Evolutionary conservation across 1,140 invertebrate genomes (phyloP), one percentile per base, ranked within the genome.

Genomic region (Helicorthomorpha holstii): DNA sequence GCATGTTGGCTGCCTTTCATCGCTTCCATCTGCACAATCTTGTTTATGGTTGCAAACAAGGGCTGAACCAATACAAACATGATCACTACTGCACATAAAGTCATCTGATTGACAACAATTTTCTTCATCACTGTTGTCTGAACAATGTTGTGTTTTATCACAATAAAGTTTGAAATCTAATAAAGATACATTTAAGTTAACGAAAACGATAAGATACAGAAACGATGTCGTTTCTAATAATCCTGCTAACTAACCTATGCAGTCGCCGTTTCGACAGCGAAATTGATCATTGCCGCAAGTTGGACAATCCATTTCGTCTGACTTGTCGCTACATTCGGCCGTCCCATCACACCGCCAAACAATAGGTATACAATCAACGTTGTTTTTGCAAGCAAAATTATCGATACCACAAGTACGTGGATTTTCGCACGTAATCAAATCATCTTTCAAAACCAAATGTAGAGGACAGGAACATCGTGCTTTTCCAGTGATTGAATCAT

Each of bases 341-440:
- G 85, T 79, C 0, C 79, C 78, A 65, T 92, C 88, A 64, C 88
- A 92, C 46, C 79, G 79, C 86, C 88, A 93, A 0, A 74, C 71
- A 0, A 72, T 66, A 0, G 88, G 87, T 54, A 95, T 87, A 64
- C 91, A 95, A 64, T 14, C 0, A 68, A 65, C 0, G 69, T 63
- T 7, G 71, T 72, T 60, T 21, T 24, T 25, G 57, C 90, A 95
- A 0, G 78, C 78, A 61, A 90, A 92, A 59, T 83, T 75, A 60
- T 82, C 78, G 0, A 75, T 69, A 1, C 77, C 76, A 65, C 91
- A 94, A 3, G 77, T 78, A 1, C 83, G 82, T 1, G 78, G 69
- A 3, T 75, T 70, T 14, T 76, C 70, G 57, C 88, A 92, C 2
- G 75, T 78, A 49, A 72, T 72, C 50, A 74, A 70, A 59, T 84